Evolutionary conservation across 2,888 invertebrate genomes (phyloP), one percentile per base, ranked within the genome.

Genomic region (Tinea trinotella): DNA sequence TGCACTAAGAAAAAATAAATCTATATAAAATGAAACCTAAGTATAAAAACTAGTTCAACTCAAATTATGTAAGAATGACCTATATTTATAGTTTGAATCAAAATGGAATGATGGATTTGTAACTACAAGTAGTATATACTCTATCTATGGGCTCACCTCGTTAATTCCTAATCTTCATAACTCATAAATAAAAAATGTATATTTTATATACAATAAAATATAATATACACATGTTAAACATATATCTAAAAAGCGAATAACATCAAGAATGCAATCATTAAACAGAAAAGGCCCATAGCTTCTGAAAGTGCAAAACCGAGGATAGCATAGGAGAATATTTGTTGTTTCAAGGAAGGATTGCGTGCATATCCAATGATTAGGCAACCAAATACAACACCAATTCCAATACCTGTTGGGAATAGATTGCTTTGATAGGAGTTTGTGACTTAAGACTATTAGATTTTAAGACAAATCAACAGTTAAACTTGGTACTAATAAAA

Each of bases 211-310:
- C 61, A 62, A 61, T 61, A 58, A 57, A 54, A 40, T 13, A 13
- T 56, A 66, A 64, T 69, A 67, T 71, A 73, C 71, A 76, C 71
- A 65, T 61, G 64, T 40, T 55, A 59, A 56, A 19, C 48, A 48
- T 48, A 48, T 3, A 48, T 18, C 18, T 48, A 48, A 87, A 97
- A 92, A 72, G 96, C 97, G 87, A 97, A 99, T 70, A 99, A 89
- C 88, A 99, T 91, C 72, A 99, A 88, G 90, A 99, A 98, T 61
- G 97, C 96, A 90, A 99, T 97, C 97, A 98, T 98, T 71, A 99
- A 89, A 90, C 98, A 98, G 90, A 99, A 99, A 60, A 99, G 91
- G 74, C 98, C 98, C 97, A 99, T 97, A 68, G 98, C 98, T 90
- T 99, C 99, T 62, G 97, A 95, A 62, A 99, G 88, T 70, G 98